Conservation (phyloP, 2,113 vertebrate species). For the Thryonomys swinderianus region DNA sequence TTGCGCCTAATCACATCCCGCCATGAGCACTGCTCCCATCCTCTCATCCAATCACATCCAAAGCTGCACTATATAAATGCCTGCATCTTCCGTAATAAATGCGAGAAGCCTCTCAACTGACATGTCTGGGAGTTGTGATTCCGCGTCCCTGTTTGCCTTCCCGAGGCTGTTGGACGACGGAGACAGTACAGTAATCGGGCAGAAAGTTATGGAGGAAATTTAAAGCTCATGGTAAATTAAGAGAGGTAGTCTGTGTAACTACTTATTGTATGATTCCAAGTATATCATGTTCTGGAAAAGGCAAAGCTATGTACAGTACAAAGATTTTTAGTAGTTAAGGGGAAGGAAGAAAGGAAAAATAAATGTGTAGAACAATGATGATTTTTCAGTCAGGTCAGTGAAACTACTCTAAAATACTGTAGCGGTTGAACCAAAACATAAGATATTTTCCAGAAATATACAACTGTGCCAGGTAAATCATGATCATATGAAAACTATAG, state of each 20-base stretch:
- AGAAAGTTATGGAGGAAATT: not conserved
- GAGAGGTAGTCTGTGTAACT: not conserved
- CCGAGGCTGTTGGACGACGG: no score
- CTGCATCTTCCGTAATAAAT: no score
- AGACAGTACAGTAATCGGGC: no score
- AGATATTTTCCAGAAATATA: not conserved
- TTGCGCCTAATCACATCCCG: no score
- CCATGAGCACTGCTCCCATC: no score
- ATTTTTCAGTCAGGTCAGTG: not conserved
- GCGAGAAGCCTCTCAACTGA: no score
- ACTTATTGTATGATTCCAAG: not conserved
- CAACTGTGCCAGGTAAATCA: not conserved
- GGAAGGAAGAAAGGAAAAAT: not conserved
- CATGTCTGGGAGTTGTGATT: no score
- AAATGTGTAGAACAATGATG: no score
- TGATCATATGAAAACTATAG: not conserved
- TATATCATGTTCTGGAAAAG: not conserved
- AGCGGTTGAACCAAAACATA: not conserved
- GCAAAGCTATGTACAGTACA: not conserved
- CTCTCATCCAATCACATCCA: no score
- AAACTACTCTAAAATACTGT: not conserved
- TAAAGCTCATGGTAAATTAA: not conserved
- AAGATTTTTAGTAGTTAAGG: not conserved
- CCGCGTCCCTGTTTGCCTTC: no score
- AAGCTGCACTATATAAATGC: no score